These are phyloP conservation scores for Stegostoma tigrinum DNA, from an alignment of 2,113 vertebrate genomes.

Conservation along the genomic window DNA sequence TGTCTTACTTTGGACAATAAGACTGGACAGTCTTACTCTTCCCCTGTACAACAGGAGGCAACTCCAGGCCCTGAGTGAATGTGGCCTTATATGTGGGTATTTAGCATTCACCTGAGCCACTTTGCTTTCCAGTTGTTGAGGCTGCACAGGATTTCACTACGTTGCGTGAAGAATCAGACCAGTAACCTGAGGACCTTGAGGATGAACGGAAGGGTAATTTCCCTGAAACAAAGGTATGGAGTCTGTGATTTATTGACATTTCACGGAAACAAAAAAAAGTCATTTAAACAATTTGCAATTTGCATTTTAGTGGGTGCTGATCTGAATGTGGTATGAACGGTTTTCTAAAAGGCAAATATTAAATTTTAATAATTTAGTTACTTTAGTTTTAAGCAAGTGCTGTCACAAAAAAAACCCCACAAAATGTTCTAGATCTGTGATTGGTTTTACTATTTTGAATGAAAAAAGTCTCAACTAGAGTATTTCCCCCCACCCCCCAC, in stretches of 20 bases:
- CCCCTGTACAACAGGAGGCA: neutral
- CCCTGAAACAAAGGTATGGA: neutral
- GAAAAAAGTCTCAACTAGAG: neutral
- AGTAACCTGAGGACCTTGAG: neutral
- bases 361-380: neutral
- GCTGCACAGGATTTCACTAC: neutral
- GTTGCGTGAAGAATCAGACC: neutral
- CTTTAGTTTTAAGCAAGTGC: neutral
- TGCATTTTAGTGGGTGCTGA: neutral
- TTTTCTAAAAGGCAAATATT: neutral
- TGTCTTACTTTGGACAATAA: no score
- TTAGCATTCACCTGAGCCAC: neutral
- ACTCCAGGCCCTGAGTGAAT: neutral
- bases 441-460: neutral
- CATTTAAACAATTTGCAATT: neutral
- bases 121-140: neutral
- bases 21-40: neutral
- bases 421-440: neutral
- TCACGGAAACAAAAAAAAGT: neutral
- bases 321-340: neutral
- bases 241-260: neutral
- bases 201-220: neutral
- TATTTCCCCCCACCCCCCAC: no score
- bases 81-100: neutral
- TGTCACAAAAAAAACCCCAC: neutral